Evolutionary conservation across 2,113 vertebrate genomes (phyloP).

Genomic region (Gallinago undulata): DNA sequence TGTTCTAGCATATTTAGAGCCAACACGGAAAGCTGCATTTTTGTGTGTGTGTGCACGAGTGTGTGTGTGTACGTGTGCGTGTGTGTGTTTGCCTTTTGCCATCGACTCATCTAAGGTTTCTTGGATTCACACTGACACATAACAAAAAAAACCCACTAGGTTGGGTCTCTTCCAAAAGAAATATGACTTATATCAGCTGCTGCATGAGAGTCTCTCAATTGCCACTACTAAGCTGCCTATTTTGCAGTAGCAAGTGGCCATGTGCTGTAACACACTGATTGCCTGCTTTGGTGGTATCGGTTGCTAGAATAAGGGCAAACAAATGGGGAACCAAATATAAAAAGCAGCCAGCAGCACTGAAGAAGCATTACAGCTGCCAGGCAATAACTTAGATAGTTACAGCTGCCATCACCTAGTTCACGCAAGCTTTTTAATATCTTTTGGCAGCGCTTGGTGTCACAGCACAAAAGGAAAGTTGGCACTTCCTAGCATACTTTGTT

Average conservation of each 20-base stretch:
- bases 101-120: conserved; percentile 67
- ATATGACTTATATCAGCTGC: conserved; percentile 76
- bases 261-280: conserved; percentile 63
- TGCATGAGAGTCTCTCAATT: conserved; percentile 60
- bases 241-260: conserved; percentile 68
- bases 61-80: background rate
- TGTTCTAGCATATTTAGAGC: conserved; percentile 74
- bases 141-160: background rate
- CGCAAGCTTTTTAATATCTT: conserved; percentile 86
- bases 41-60: conserved; percentile 2
- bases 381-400: conserved; percentile 86
- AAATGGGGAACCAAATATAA: conserved; percentile 73
- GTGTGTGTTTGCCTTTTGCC: conserved; percentile 45
- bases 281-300: conserved; percentile 70
- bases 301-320: conserved; percentile 80
- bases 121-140: conserved; percentile 73
- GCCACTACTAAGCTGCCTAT: conserved; percentile 63
- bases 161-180: conserved; percentile 77
- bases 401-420: conserved; percentile 86
- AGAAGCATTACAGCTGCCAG: conserved; percentile 81
- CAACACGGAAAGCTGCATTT: conserved; percentile 76
- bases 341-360: conserved; percentile 78
- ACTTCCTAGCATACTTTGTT: conserved; percentile 81
- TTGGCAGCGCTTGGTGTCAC: conserved; percentile 80
- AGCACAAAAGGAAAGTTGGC: conserved; percentile 86